Evolutionary conservation across 2,113 vertebrate species (phyloP), one percentile per base, ranked within the genome.

Genomic region (Copsychus sechellarum): DNA sequence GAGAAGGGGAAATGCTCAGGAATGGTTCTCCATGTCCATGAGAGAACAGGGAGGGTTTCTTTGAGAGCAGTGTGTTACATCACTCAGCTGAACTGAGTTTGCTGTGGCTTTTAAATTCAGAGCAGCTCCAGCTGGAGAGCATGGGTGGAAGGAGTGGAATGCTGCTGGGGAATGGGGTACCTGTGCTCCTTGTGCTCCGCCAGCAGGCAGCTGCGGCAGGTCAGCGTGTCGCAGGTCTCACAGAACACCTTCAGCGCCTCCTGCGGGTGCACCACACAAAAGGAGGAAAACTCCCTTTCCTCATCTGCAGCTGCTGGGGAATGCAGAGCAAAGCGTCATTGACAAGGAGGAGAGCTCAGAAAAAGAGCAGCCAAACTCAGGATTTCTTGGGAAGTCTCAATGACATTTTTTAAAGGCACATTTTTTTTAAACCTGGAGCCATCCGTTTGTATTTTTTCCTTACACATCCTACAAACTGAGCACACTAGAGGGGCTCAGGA

Each of bases 171-270:
- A 23, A 19, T 3, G 36, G 6, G 5, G 45, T 91, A 98, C 98
- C 98, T 98, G 96, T 98, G 98, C 8, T 98, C 98, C 71, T 98
- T 98, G 90, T 98, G 98, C 31, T 98, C 97, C 29, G 94, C 62
- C 94, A 98, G 94, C 25, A 98, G 97, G 93, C 98, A 98, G 93
- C 96, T 97, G 50, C 31, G 78, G 94, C 98, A 98, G 0, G 94
- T 97, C 17, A 98, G 98, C 34, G 96, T 96, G n/a, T 98, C 97
- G 1, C 98, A 98, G 28, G 94, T 98, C 97, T 98, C 98, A 9
- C 98, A 98, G 10, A 98, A 98, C 16, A 98, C 80, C 73, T 97
- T 97, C 65, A 98, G 97, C 0, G 96, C 92, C 66, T 98, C 98
- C 40, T 96, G 97, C 23, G 81, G 72, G 61, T 98, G 98, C 31